Base-by-base conservation (phyloP, 2,888 invertebrate species). In the Chalcosyrphus nemorum region DNA sequence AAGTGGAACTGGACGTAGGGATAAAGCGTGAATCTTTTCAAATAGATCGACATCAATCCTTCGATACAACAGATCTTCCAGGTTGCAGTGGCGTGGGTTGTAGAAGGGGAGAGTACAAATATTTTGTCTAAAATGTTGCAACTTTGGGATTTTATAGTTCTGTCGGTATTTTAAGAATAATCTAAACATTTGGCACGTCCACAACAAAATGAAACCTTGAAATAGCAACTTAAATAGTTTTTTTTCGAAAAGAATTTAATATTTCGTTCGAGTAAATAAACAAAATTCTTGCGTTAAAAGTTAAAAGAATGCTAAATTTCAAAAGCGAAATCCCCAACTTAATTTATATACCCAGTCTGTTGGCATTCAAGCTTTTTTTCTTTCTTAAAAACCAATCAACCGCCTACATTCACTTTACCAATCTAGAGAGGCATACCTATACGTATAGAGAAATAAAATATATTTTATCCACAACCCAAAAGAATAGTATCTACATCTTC, bases 311-410 rank as follows among this genome's bases (percentile, higher is more conserved):
- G 38, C 24, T 38, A 7, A 11, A 13, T 27, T 21, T 29, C 43
- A 17, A 45, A 35, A n/a, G 24, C n/a, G 59, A 24, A 32, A 61
- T 2, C 19, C 21, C n/a, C 7, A 41, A 27, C 11, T 7, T 50
- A 50, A 71, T 71, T 71, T 50, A 71, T 38, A 27, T 61, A 71
- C 50, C 50, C 59, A 61, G 27, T 71, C 32, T 59, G 57, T 2
- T 9, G 27, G 17, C 27, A 38, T 50, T 50, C 19, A 41, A 50
- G 27, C 27, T 50, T 45, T 19, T 38, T 50, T 45, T 19, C 35
- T 59, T 41, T 71, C 50, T 71, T 29, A 71, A 59, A 50, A 35
- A 17, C 41, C 47, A 15, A 63, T 38, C 32, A 57, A 32, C 43
- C 68, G 21, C 68, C 68, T 9, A 66, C 41, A 32, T 7, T n/a